Percentiles rank a stretch among this genome's conserved stretches.
phyloP scores from a whole-genome alignment of 2,113 vertebrate genomes.

The Gymnorhina tibicen region DNA sequence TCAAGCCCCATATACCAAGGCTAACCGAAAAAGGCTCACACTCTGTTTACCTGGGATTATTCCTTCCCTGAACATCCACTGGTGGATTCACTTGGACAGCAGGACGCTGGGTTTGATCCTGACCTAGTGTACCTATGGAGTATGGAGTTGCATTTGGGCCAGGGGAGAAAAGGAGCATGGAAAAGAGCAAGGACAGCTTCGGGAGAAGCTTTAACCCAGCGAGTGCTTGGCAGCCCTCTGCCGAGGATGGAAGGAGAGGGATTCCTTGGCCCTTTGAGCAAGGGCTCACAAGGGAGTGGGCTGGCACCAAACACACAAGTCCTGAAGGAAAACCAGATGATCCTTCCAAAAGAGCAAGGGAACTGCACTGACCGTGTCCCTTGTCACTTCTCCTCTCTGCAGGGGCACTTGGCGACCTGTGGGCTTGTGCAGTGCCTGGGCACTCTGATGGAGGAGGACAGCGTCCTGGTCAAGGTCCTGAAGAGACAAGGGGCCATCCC shows the following conservation, averaged over 20 bases:
- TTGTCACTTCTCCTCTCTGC: not conserved
- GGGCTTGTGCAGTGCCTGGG: slow-evolving; percentile 72
- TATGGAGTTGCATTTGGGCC: not conserved
- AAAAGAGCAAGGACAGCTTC: not conserved
- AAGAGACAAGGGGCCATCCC: slow-evolving; percentile 86
- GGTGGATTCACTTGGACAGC: not conserved
- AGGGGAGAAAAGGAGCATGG: not conserved
- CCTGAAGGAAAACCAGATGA: not conserved
- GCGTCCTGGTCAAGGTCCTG: slow-evolving; percentile 80
- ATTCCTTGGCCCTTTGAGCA: not conserved
- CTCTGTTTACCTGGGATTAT: not conserved
- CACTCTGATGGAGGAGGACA: slow-evolving; percentile 58
- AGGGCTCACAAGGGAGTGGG: not conserved
- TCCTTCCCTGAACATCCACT: not conserved
- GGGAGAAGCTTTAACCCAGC: not conserved
- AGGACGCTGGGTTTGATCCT: not conserved
- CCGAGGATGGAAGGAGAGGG: not conserved
- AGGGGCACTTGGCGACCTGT: slow-evolving; percentile 80
- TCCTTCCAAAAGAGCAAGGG: not conserved
- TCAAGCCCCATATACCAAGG: not conserved
- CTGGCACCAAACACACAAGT: not conserved
- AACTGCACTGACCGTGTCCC: accelerated
- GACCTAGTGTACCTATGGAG: not conserved
- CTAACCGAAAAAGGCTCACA: not conserved
- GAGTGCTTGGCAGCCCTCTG: not conserved